These are phyloP conservation scores for Acleris holmiana DNA, from an alignment of 2,888 invertebrate species.

Conservation along the genomic window DNA sequence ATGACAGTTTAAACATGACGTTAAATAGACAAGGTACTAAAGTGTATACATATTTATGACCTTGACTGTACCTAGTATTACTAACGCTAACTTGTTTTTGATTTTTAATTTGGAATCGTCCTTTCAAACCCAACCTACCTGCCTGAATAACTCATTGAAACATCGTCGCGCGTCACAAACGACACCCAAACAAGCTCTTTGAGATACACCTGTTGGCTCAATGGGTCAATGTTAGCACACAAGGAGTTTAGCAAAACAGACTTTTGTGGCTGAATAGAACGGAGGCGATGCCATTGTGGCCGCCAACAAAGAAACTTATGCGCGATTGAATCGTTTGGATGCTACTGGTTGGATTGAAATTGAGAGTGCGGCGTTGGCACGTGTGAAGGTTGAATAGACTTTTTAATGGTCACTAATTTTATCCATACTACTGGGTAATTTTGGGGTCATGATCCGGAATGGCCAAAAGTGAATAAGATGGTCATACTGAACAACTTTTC, in stretches of 20 bases:
- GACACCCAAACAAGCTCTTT: constrained; percentile 80
- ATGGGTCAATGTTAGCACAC: constrained; percentile 82
- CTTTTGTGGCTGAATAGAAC: constrained; percentile 76
- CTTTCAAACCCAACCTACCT: too few species aligned
- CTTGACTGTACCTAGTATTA: too few species aligned
- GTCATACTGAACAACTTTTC: too few species aligned
- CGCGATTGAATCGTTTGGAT: constrained; percentile 73
- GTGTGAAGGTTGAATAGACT: constrained; percentile 5
- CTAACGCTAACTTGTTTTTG: too few species aligned
- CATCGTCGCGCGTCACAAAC: constrained; percentile 40
- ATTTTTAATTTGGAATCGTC: too few species aligned
- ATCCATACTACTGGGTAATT: too few species aligned
- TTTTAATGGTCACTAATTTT: neutral
- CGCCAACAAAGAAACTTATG: constrained; percentile 73
- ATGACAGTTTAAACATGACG: too few species aligned
- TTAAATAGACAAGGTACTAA: too few species aligned
- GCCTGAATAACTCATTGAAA: too few species aligned
- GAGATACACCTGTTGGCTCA: constrained; percentile 80
- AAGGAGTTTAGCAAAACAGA: constrained; percentile 81
- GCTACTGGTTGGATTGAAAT: constrained; percentile 71
- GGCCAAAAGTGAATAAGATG: too few species aligned
- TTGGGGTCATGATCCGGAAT: too few species aligned
- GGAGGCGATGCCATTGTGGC: constrained; percentile 65
- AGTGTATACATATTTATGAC: too few species aligned
- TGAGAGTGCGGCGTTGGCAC: constrained; percentile 57